These are phyloP conservation scores for Nomia melanderi DNA, from an alignment of 1,140 invertebrate genomes.

Conservation along the genomic window DNA sequence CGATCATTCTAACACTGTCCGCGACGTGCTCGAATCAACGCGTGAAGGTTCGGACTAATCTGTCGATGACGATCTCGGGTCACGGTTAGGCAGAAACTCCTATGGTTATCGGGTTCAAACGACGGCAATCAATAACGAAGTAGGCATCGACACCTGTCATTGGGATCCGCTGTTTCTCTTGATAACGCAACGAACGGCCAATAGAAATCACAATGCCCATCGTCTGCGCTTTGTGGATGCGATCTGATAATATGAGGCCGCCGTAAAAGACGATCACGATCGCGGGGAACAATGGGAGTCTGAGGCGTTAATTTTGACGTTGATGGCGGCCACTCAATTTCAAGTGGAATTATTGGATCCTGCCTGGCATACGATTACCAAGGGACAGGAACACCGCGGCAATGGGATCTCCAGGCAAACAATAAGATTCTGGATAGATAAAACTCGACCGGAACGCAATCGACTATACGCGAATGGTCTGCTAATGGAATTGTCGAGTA, in stretches of 20 bases:
- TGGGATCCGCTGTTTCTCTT: slow-evolving; percentile 44
- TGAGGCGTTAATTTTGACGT: slow-evolving; percentile 13
- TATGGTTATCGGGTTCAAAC: slow-evolving; percentile 36
- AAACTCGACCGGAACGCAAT: too few relatives aligned
- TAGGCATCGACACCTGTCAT: slow-evolving; percentile 43
- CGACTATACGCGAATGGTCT: too few relatives aligned
- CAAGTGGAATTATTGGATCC: slow-evolving; percentile 18
- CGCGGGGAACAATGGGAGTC: slow-evolving; percentile 8
- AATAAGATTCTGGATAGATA: not conserved
- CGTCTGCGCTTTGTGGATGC: slow-evolving; percentile 22
- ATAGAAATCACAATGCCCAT: slow-evolving; percentile 37
- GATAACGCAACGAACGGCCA: slow-evolving; percentile 46
- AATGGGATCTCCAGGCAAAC: not conserved
- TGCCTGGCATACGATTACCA: not conserved
- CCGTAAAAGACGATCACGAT: slow-evolving; percentile 33
- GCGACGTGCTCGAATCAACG: not conserved
- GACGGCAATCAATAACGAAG: slow-evolving; percentile 59
- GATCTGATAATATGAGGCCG: slow-evolving; percentile 14
- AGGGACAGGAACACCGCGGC: not conserved
- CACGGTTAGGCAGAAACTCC: slow-evolving; percentile 14
- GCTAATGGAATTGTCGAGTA: too few relatives aligned
- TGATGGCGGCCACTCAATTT: slow-evolving; percentile 8
- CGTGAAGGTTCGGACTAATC: slow-evolving; percentile 51
- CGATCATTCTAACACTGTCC: not conserved
- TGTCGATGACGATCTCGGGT: slow-evolving; percentile 39